Evolutionary conservation across 1,140 invertebrate species (phyloP), one percentile per base, ranked within the genome.

Genomic region (Leguminivora glycinivorella): DNA sequence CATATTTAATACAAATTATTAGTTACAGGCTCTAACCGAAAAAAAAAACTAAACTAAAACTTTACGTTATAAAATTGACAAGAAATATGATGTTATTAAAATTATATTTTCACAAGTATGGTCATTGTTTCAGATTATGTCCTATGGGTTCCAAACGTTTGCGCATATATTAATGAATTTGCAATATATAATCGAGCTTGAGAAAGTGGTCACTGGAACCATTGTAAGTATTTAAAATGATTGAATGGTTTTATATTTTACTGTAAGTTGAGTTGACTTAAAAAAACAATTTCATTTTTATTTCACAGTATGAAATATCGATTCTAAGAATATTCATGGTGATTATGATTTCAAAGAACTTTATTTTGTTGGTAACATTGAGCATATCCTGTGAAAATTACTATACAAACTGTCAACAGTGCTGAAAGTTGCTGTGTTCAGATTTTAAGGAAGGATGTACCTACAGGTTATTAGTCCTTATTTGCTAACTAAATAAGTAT

Each of bases 381-480:
- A 34, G 58, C 25, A 63, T 63, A 9, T 26, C 58, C n/a, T 63
- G 58, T 63, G 58, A 63, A 7, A 63, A 63, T 29, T 63, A 31
- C 26, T 63, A 63, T 29, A 29, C n/a, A 1, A 17, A n/a, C 56
- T 6, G n/a, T 14, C 4, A 58, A 26, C 4, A 7, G 4, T 14
- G 56, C 56, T 17, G 56, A 58, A 25, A 58, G 56, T 19, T 25
- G 10, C 22, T 58, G 56, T 58, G 17, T 10, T 14, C 22, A 58
- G 25, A 58, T 26, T 12, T 58, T 58, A 58, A 58, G 22, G 3
- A 26, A 58, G 14, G 22, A 7, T 58, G 14, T 22, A 56, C 22
- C 4, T 7, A n/a, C 10, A 58, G 56, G 56, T 60, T n/a, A n/a
- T n/a, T n/a, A n/a, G n/a, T n/a, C n/a, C n/a, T n/a, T n/a, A n/a